Conservation (phyloP, 1,140 invertebrate species). For the Thaumatotibia leucotreta region DNA sequence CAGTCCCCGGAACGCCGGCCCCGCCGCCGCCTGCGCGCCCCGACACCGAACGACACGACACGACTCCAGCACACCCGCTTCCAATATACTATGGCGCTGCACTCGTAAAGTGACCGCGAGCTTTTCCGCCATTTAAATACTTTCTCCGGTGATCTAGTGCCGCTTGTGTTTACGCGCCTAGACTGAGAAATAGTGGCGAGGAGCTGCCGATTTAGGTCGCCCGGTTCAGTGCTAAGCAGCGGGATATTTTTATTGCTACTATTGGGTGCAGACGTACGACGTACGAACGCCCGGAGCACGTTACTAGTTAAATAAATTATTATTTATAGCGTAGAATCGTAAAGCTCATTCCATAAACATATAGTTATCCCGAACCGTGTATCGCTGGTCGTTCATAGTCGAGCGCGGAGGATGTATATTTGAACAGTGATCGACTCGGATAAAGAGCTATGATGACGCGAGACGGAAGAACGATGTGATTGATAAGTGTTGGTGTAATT, state of each 20-base stretch:
- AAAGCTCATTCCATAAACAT: conserved; percentile 70
- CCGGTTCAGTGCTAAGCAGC: conserved; percentile 64
- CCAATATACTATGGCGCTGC: conserved; percentile 19
- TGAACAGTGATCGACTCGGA: conserved; percentile 47
- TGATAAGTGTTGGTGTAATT: conserved; percentile 44
- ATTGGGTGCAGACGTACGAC: conserved; percentile 76
- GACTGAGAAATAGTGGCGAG: conserved; percentile 35
- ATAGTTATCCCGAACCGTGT: conserved; percentile 1
- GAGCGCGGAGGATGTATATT: conserved; percentile 40
- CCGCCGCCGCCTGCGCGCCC: conserved; percentile 47
- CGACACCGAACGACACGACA: conserved; percentile 17
- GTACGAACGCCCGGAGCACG: conserved; percentile 57
- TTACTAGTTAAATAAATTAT: conserved; percentile 59
- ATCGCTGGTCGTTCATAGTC: conserved; percentile 48
- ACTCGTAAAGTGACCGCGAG: conserved; percentile 23
- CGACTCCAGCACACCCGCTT: conserved; percentile 18
- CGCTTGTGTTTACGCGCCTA: conserved; percentile 31
- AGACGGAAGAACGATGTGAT: conserved; percentile 32
- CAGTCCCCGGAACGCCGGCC: conserved; percentile 59
- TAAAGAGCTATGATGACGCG: neutral
- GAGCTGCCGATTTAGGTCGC: conserved; percentile 66
- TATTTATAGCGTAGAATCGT: conserved; percentile 60
- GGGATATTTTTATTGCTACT: conserved; percentile 71
- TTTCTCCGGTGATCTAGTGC: neutral
- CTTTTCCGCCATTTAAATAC: neutral